Conservation (phyloP, 2,797 vertebrate genomes). For the Rhadinocentrus ornatus region DNA sequence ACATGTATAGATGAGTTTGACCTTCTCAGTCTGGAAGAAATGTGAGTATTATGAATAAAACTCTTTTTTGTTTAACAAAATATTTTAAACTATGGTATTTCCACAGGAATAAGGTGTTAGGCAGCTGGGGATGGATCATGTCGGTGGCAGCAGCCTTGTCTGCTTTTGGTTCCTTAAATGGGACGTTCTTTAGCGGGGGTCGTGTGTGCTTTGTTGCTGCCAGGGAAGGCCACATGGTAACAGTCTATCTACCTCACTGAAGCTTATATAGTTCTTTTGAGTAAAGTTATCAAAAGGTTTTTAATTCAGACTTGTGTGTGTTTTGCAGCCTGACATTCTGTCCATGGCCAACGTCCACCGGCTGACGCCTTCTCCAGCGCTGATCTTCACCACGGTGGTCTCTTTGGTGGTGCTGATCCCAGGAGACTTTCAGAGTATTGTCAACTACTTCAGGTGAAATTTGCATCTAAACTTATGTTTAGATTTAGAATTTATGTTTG, state of each 20-base stretch:
- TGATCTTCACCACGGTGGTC: constrained; percentile 86
- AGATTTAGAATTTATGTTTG: not conserved
- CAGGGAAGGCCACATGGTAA: constrained; percentile 92
- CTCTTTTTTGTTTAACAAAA: not conserved
- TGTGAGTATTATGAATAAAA: not conserved
- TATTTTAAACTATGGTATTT: not conserved
- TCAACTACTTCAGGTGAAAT: constrained; percentile 89
- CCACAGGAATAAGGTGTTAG: constrained; percentile 88
- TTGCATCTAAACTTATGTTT: not conserved
- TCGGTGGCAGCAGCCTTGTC: constrained; percentile 88
- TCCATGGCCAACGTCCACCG: constrained; percentile 87
- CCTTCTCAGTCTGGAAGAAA: not conserved
- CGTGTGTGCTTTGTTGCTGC: constrained; percentile 88
- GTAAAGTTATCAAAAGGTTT: not conserved
- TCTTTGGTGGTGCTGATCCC: constrained; percentile 88
- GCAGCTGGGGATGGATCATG: constrained; percentile 91
- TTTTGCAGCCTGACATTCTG: constrained; percentile 86
- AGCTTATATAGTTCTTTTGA: not conserved
- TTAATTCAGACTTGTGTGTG: constrained; percentile 9
- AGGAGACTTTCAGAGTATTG: constrained; percentile 87
- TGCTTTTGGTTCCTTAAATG: constrained; percentile 88
- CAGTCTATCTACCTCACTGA: constrained; percentile 13
- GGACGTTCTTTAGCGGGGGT: constrained; percentile 88
- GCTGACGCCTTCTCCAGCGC: constrained; percentile 88
- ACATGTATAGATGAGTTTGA: not conserved